A percentile compares a stretch with the other conserved stretches of the same genome.
Evolutionary conservation across 2,113 vertebrate genomes (phyloP).

Genomic region (Cyprinodon tularosa): DNA sequence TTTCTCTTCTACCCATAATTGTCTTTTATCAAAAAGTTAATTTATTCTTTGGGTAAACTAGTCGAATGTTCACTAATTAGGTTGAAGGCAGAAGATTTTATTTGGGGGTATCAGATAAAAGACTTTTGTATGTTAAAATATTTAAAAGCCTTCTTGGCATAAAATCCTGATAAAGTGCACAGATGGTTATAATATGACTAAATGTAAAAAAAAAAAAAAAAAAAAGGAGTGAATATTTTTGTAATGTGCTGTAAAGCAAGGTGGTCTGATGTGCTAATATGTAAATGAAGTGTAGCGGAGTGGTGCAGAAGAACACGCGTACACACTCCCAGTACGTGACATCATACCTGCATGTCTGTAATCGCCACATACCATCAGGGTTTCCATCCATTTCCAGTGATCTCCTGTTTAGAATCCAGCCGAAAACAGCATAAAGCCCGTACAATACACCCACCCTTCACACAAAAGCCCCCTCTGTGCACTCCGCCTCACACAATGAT

Average conservation of each 20-base stretch:
- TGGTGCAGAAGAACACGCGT: constrained; percentile 24
- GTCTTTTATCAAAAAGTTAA: not conserved
- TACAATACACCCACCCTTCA: constrained; percentile 57
- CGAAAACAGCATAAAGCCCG: constrained; percentile 74
- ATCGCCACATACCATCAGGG: constrained; percentile 80
- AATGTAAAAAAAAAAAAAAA: not conserved
- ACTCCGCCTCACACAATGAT: constrained; percentile 75
- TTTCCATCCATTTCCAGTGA: constrained; percentile 66
- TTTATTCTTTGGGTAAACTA: not conserved
- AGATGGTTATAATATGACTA: not conserved
- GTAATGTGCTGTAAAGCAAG: not conserved
- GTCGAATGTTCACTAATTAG: not conserved
- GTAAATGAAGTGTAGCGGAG: constrained; percentile 44
- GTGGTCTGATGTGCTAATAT: constrained; percentile 30
- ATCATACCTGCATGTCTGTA: constrained; percentile 80
- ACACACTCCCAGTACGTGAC: constrained; percentile 68
- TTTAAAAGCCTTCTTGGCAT: not conserved
- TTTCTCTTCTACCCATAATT: no score
- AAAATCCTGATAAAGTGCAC: not conserved
- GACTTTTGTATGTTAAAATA: not conserved
- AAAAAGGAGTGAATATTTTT: not conserved
- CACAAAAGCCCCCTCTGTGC: constrained; percentile 66
- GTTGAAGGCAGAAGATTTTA: not conserved
- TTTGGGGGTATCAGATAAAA: not conserved
- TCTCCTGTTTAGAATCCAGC: constrained; percentile 69